Evolutionary conservation across 2,888 invertebrate species (phyloP).

Genomic region (Netelia inedita): DNA sequence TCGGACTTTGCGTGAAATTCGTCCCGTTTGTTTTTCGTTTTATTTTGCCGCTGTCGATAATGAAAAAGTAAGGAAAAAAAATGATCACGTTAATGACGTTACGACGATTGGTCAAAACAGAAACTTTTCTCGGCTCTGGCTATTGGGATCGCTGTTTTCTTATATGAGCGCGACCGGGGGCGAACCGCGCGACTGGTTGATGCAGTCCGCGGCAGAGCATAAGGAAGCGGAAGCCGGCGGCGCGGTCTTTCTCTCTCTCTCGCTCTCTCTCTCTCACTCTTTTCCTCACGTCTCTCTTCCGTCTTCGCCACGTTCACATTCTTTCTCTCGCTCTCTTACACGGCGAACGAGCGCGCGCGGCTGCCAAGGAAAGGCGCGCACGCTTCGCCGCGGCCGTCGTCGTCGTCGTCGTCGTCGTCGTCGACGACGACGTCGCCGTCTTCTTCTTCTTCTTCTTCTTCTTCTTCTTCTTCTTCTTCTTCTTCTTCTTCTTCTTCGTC

Average conservation of each 20-base stretch:
- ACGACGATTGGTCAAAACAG: not conserved
- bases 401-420: conserved; percentile 77
- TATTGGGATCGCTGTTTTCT: conserved; percentile 73
- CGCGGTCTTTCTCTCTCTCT: conserved; percentile 78
- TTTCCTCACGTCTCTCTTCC: conserved; percentile 72
- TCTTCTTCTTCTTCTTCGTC: conserved; percentile 42
- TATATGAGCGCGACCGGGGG: conserved; percentile 84
- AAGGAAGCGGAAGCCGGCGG: conserved; percentile 85
- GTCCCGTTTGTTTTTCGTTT: not conserved
- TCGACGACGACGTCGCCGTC: conserved; percentile 74
- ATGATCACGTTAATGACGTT: not conserved
- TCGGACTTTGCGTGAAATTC: not conserved
- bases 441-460: conserved; percentile 72
- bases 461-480: conserved; percentile 76
- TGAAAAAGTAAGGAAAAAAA: not conserved
- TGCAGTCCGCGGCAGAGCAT: conserved; percentile 84
- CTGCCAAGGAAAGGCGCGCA: conserved; percentile 84
- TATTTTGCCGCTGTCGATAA: no score
- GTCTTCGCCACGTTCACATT: conserved; percentile 67
- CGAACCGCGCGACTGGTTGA: conserved; percentile 84
- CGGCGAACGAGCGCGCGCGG: conserved; percentile 58
- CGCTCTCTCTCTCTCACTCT: conserved; percentile 68
- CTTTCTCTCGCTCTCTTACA: conserved; percentile 56
- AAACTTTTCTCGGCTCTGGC: conserved; percentile 23
- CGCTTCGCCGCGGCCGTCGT: conserved; percentile 83